A percentile compares a stretch with the other conserved stretches of the same genome.
Conservation (phyloP, 92 coral and sea anemone species). For the Hydrozoanthus gracilis region DNA sequence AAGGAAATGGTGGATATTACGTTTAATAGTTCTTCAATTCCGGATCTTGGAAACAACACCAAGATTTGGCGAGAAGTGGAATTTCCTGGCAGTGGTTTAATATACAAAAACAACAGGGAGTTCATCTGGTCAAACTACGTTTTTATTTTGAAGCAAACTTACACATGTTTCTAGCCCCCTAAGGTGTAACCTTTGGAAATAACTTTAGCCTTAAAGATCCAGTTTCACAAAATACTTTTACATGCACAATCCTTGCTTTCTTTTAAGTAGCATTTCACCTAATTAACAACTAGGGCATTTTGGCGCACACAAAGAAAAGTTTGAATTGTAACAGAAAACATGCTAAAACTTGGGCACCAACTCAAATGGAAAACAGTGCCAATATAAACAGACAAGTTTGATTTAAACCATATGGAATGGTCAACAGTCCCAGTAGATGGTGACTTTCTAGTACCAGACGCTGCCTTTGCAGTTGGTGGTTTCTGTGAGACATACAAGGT, state of each 20-base stretch:
- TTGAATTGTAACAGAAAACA: background rate
- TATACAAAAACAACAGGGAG: too few relatives aligned
- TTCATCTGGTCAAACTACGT: too few relatives aligned
- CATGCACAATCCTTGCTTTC: background rate
- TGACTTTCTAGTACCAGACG: constrained; percentile 59
- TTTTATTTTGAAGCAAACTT: too few relatives aligned
- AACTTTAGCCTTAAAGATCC: background rate
- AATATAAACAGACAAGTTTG: constrained; percentile 41
- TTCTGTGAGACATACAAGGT: constrained; percentile 73
- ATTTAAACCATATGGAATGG: constrained; percentile 65
- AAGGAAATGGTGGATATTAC: too few relatives aligned
- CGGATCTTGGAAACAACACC: too few relatives aligned
- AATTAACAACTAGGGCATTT: background rate
- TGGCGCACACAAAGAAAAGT: background rate
- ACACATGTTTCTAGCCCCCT: too few relatives aligned
- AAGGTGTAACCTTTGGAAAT: too few relatives aligned
- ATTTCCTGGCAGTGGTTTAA: too few relatives aligned
- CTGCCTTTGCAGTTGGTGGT: constrained; percentile 70
- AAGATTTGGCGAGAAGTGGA: too few relatives aligned
- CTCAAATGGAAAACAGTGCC: constrained; percentile 29
- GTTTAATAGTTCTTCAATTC: too few relatives aligned
- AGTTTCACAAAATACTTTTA: background rate
- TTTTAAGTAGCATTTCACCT: background rate
- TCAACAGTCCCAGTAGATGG: constrained; percentile 59
- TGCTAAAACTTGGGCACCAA: constrained; percentile 34